Base-by-base conservation (phyloP, 2,113 vertebrate genomes). In the Gavialis gangeticus region DNA sequence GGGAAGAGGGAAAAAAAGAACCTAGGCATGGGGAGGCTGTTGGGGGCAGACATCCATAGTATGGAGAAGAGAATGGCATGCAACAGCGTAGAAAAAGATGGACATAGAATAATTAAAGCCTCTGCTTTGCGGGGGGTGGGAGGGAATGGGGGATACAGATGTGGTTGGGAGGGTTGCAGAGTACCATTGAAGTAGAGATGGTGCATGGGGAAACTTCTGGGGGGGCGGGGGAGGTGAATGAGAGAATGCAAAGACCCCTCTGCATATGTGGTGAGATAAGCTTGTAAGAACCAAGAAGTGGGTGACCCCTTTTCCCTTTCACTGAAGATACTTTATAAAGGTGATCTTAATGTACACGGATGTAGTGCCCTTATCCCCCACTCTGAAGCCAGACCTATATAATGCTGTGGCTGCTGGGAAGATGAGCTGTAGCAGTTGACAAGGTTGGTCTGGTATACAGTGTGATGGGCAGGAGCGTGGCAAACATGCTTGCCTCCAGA, bases 21-120 rank as follows among this genome's bases (percentile, higher is more conserved):
- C 46, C 46, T 46, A 46, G 46, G 6, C 46, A 46, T 46, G 46
- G 8, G 46, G 46, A 46, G 46, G 46, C 46, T 46, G 46, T 46
- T 46, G 46, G 46, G 46, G 46, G 9, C 46, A 46, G 46, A 46
- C 46, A 9, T 46, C 7, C 91, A 18, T 28, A 83, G n/a, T 12
- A 73, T 91, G 8, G 10, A 37, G 64, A 89, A 81, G 85, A 81
- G 77, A 95, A 60, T 89, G 79, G 67, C 46, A 46, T 6, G 46
- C 46, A 46, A 46, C 46, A 46, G 46, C 8, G 46, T 46, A 46
- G 46, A 46, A 46, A 46, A 46, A 46, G 8, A 46, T 46, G 46
- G 46, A 46, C 46, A 37, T 37, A 9, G 46, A 46, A 46, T 46
- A 7, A 6, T 9, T 46, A 46, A 46, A 46, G 46, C 46, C 46